Evolutionary conservation across 2,888 invertebrate genomes (phyloP).

Genomic region (Deilephila elpenor): DNA sequence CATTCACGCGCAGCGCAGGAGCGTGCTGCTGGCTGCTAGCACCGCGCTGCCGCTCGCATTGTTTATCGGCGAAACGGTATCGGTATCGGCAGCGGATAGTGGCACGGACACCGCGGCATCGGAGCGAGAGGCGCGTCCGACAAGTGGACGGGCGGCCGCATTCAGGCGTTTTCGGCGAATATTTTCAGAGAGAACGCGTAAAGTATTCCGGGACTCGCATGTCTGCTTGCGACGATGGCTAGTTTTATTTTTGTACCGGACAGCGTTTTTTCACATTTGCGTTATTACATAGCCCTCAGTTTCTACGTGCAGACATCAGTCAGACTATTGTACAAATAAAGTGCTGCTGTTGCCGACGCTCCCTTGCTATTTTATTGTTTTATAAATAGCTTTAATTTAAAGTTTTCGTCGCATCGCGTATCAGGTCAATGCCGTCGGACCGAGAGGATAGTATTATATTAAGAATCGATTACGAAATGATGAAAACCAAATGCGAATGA

Average conservation of each 20-base stretch:
- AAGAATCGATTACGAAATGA: slow-evolving; percentile 35
- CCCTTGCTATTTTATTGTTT: slow-evolving; percentile 10
- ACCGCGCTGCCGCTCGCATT: slow-evolving; percentile 33
- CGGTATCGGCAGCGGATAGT: neutral
- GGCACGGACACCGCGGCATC: slow-evolving; percentile 12
- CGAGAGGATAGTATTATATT: slow-evolving; percentile 34
- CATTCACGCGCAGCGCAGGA: slow-evolving; percentile 14
- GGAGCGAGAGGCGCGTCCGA: slow-evolving; percentile 35
- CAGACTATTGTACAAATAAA: slow-evolving; percentile 19
- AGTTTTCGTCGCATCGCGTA: slow-evolving; percentile 18
- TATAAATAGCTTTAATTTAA: slow-evolving; percentile 16
- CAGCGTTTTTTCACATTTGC: slow-evolving; percentile 51
- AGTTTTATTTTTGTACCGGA: slow-evolving; percentile 57
- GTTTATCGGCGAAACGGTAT: slow-evolving; percentile 35
- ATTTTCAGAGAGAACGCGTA: slow-evolving; percentile 50
- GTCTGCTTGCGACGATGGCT: slow-evolving; percentile 51
- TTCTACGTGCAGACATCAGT: slow-evolving; percentile 26
- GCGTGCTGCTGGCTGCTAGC: slow-evolving; percentile 5
- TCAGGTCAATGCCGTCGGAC: slow-evolving; percentile 32
- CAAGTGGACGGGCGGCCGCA: slow-evolving; percentile 41
- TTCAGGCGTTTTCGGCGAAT: slow-evolving; percentile 50
- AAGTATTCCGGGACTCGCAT: slow-evolving; percentile 51
- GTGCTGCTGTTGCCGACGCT: neutral
- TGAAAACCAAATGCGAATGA: slow-evolving; percentile 11
- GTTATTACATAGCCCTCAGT: slow-evolving; percentile 48